Evolutionary conservation across 2,888 invertebrate genomes (phyloP).

Genomic region (Nomada lathburiana): DNA sequence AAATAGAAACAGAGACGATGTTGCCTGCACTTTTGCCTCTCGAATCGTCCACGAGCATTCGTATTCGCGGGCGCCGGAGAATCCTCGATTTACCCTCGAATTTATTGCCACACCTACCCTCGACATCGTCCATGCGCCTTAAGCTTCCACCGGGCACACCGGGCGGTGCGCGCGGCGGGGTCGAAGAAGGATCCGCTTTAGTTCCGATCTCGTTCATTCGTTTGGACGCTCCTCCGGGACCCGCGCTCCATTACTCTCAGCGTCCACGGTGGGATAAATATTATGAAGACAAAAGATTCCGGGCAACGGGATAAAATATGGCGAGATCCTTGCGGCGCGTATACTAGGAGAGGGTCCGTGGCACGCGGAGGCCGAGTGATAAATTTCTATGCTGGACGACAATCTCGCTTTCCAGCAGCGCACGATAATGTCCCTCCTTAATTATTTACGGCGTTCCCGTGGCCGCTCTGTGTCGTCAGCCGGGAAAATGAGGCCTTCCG

Average conservation of each 20-base stretch:
- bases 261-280: constrained; percentile 78
- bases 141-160: constrained; percentile 47
- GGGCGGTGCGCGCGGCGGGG: constrained; percentile 27
- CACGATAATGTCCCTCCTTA: constrained; percentile 74
- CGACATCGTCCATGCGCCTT: constrained; percentile 56
- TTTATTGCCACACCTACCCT: constrained; percentile 67
- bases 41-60: constrained; percentile 37
- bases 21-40: constrained; percentile 14
- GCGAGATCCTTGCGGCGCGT: constrained; percentile 47
- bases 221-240: constrained; percentile 68
- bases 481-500: constrained; percentile 50
- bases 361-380: constrained; percentile 65
- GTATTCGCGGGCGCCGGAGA: constrained; percentile 57
- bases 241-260: constrained; percentile 77
- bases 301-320: constrained; percentile 74
- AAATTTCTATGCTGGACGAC: constrained; percentile 70
- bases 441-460: constrained; percentile 69
- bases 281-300: constrained; percentile 81
- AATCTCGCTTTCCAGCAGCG: constrained; percentile 70
- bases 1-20: constrained; percentile 22
- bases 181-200: constrained; percentile 51
- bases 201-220: constrained; percentile 70
- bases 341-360: constrained; percentile 22
- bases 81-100: constrained; percentile 59
- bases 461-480: constrained; percentile 38